These are phyloP conservation scores for Danio rerio DNA, from an alignment of 2,113 vertebrate species.

Conservation along the genomic window GRCz12tu NC_133191.1:11383001-11383500, in stretches of 20 bases:
- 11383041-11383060: too few species aligned
- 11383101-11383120: neutral
- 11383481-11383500: constrained; percentile 47
- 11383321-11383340: constrained; percentile 4
- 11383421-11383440: constrained; percentile 28
- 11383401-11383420: constrained; percentile 6
- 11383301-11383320: neutral
- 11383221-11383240: constrained; percentile 42
- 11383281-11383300: constrained; percentile 21
- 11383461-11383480: neutral
- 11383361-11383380: constrained; percentile 3
- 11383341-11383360: constrained; percentile 12
- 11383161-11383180: neutral
- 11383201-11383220: constrained; percentile 18
- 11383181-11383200: constrained; percentile 17
- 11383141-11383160: constrained; percentile 11
- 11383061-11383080: neutral
- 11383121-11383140: constrained; percentile 3
- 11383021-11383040: too few species aligned
- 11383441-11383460: constrained; percentile 24
- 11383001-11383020: too few species aligned
- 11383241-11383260: constrained; percentile 45
- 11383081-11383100: neutral
- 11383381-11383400: constrained; percentile 3
- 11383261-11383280: constrained; percentile 39